A percentile compares a stretch with the other conserved stretches of the same genome.
These are phyloP conservation scores for Python bivittatus DNA, from an alignment of 2,113 vertebrate species.

Conservation along the genomic window DNA sequence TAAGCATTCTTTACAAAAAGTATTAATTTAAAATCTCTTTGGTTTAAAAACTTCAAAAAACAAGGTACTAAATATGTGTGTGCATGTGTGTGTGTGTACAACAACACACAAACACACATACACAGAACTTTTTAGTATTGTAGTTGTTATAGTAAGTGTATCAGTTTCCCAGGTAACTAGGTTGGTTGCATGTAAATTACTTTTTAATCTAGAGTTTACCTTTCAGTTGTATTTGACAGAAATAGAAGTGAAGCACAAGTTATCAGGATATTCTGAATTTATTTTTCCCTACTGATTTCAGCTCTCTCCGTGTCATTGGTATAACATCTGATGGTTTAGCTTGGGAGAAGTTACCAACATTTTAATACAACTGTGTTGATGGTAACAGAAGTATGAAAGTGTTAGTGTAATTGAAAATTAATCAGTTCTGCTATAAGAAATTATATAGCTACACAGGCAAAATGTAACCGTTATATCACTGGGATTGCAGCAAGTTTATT, in stretches of 20 bases:
- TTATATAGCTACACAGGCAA: background rate
- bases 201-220: background rate
- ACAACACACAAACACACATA: background rate
- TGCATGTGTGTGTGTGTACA: background rate
- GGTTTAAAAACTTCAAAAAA: background rate
- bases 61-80: background rate
- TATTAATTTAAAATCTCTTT: background rate
- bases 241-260: background rate
- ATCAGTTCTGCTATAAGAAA: background rate
- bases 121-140: background rate
- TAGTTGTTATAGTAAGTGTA: background rate
- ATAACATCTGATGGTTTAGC: background rate
- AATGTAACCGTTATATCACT: background rate
- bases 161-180: background rate
- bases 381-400: background rate
- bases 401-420: background rate
- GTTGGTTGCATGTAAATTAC: background rate
- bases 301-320: background rate
- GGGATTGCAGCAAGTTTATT: background rate
- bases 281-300: background rate
- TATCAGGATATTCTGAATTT: background rate
- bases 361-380: background rate
- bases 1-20: background rate
- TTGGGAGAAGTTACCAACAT: background rate
- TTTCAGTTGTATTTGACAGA: background rate